Base-by-base conservation (phyloP, 92 coral and sea anemone species). In the Zoanthus gigantus region DNA sequence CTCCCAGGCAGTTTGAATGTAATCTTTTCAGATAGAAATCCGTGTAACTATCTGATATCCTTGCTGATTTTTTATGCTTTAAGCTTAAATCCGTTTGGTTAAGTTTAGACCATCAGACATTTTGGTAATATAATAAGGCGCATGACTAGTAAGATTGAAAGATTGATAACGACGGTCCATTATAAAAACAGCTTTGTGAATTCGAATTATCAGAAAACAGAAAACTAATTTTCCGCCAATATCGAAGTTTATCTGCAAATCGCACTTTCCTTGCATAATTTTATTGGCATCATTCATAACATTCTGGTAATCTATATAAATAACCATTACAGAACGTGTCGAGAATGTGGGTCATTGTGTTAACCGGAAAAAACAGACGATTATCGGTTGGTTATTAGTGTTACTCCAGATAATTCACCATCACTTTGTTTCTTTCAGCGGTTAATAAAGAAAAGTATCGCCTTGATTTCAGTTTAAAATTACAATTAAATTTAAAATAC, bases 341-440 rank as follows among this genome's bases (percentile, higher is more conserved):
- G 18, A 81, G 75, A 66, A 81, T 81, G 85, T 45, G 74, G 9
- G 42, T 15, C 85, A 63, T 67, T n/a, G 75, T 79, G 72, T 61
- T 56, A 17, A 61, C 84, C 84, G 84, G 84, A 79, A 79, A 60
- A 66, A 60, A 60, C 30, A 63, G 37, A 17, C 52, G 56, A 50
- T 50, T 52, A 28, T 76, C 60, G 77, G 29, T 23, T 48, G 50
- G 80, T 76, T 48, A 9, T 42, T 42, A 18, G 48, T 37, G 7
- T 73, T 3, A 28, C 30, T 76, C 74, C 74, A 44, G 85, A 65
- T 63, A 17, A 42, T 34, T 78, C 52, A 60, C 32, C 2, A 3
- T 77, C 9, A 13, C 13, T 5, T 57, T 2, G 37, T 16, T 75
- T 17, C 9, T 45, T 14, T 48, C 44, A 23, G 66, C 0, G 30